These are phyloP conservation scores for Montipora capitata DNA, from an alignment of 92 coral and sea anemone species.

Conservation along the genomic window DNA sequence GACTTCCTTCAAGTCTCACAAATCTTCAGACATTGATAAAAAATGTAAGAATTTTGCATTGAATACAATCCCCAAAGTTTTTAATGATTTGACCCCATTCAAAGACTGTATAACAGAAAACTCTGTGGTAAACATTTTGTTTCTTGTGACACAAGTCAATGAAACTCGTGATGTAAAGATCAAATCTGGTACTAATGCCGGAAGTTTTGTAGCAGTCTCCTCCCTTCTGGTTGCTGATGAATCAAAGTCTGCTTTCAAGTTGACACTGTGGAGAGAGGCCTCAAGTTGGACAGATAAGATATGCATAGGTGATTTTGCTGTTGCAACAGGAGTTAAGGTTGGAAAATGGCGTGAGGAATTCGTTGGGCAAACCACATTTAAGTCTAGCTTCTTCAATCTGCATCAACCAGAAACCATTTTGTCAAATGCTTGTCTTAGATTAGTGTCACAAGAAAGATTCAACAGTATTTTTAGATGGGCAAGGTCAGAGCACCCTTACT, in stretches of 20 bases:
- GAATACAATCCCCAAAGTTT: slow-evolving; percentile 64
- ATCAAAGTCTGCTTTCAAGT: slow-evolving; percentile 82
- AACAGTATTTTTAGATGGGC: slow-evolving; percentile 76
- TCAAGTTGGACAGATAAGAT: slow-evolving; percentile 86
- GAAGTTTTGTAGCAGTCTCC: slow-evolving; percentile 83
- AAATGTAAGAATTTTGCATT: neutral
- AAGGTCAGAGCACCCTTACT: slow-evolving; percentile 70
- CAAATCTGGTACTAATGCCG: slow-evolving; percentile 84
- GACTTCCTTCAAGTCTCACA: neutral
- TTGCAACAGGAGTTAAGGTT: slow-evolving; percentile 79
- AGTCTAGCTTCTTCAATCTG: slow-evolving; percentile 83
- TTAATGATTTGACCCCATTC: slow-evolving; percentile 70
- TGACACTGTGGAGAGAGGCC: slow-evolving; percentile 94
- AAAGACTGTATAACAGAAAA: slow-evolving; percentile 64
- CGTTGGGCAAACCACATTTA: slow-evolving; percentile 86
- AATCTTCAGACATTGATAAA: neutral
- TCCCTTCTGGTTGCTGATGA: slow-evolving; percentile 92
- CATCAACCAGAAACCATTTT: slow-evolving; percentile 82
- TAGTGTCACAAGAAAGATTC: slow-evolving; percentile 80
- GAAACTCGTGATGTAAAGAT: slow-evolving; percentile 85
- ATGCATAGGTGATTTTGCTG: slow-evolving; percentile 81
- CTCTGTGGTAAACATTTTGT: slow-evolving; percentile 75
- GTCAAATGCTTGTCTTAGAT: slow-evolving; percentile 77
- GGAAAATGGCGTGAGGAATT: slow-evolving; percentile 90
- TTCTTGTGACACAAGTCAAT: slow-evolving; percentile 91